Evolutionary conservation across 2,113 vertebrate species (phyloP), one percentile per base, ranked within the genome.

Genomic region (Herpailurus yagouaroundi): DNA sequence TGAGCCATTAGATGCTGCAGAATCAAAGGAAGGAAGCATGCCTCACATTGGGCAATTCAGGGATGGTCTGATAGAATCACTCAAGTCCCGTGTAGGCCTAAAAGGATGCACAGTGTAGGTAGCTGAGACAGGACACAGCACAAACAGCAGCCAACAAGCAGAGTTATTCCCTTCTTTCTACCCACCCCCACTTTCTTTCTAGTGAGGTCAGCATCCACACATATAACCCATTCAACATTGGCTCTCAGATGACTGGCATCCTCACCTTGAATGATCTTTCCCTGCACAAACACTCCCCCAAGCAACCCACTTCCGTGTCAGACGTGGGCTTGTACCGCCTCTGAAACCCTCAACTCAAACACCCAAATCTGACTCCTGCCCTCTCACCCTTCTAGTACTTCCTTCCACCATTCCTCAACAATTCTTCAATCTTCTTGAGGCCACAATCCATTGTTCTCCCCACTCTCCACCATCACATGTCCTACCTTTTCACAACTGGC

Each of bases 201-300:
- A 57, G 29, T 14, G 16, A 76, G 25, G 25, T 74, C 36, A 71
- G 31, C 68, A 33, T 48, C 63, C 38, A 14, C 12, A 21, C 12
- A 5, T 9, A 1, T 14, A 45, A 57, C 11, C 10, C 33, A 45
- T 1, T 50, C 13, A 41, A 31, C 4, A 33, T 2, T 11, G 2
- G 63, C 33, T 41, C 55, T 52, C 8, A 19, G 21, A 27, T 27
- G 73, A 33, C 8, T 7, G 16, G 33, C 25, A 33, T n/a, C n/a
- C 79, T 91, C 8, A 36, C 45, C 55, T 33, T 66, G 33, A 71
- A 33, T 25, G 41, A n/a, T 4, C 23, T 74, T 23, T 64, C 16
- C 27, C 50, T 94, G 21, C 7, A 52, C 27, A 60, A 21, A 7
- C 57, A 5, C 2, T 2, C 9, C 10, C 55, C 10, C 23, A 33